Evolutionary conservation across 92 coral and sea anemone genomes (phyloP).

Genomic region (Heteractis magnifica): DNA sequence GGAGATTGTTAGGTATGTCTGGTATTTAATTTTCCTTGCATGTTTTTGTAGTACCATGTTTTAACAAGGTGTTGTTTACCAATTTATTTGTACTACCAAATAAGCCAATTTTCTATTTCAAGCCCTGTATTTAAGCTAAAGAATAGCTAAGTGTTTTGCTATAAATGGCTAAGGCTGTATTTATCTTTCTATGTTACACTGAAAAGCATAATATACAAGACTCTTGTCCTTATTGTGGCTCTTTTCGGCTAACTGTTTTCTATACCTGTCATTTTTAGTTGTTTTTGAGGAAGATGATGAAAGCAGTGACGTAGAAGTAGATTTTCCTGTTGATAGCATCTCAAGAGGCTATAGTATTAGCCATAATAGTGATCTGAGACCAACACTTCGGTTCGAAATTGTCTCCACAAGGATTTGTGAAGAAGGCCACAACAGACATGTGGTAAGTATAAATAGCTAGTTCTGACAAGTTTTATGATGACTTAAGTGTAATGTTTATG

Average conservation of each 20-base stretch:
- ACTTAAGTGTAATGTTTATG: too few relatives aligned
- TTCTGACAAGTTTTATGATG: neutral
- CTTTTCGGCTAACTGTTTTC: neutral
- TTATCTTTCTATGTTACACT: too few relatives aligned
- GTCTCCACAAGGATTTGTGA: conserved; percentile 58
- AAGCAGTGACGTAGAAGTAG: conserved; percentile 64
- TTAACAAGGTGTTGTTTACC: too few relatives aligned
- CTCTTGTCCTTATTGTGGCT: neutral
- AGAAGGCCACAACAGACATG: conserved; percentile 53
- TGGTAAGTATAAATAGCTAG: conserved; percentile 50
- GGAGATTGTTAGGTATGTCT: too few relatives aligned
- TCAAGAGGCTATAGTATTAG: conserved; percentile 64
- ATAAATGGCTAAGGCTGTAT: too few relatives aligned
- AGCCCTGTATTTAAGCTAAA: too few relatives aligned
- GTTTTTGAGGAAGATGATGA: conserved; percentile 68
- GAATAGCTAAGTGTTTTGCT: too few relatives aligned
- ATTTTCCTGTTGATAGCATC: conserved; percentile 63
- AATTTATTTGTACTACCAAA: too few relatives aligned
- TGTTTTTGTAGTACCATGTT: too few relatives aligned
- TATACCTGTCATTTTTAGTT: conserved; percentile 33
- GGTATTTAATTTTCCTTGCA: too few relatives aligned
- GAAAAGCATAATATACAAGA: too few relatives aligned
- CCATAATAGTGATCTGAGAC: conserved; percentile 30
- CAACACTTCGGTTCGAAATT: conserved; percentile 67
- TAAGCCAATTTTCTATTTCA: too few relatives aligned